Base-by-base conservation (phyloP, 1,140 invertebrate species). In the Drosophila triauraria region DNA sequence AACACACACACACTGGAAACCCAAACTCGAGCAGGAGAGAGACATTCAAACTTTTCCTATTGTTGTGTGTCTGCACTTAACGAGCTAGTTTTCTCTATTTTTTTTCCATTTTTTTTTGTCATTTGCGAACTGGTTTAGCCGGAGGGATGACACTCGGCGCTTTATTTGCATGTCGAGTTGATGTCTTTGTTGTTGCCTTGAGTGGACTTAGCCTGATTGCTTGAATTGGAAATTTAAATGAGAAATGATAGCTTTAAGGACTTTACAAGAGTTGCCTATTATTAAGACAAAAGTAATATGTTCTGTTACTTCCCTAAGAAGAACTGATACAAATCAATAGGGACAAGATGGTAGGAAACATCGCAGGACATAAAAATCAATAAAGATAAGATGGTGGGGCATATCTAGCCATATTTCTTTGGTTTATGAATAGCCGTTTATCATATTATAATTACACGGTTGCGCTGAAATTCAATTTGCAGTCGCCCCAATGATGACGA, bases 401-500 rank as follows among this genome's bases (percentile, higher is more conserved):
- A 56, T 56, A 6, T 25, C 0, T 25, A 40, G n/a, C 20, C 20
- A n/a, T 56, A 25, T 40, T 40, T 40, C 9, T 40, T 8, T 23
- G 20, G 35, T 10, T 56, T 56, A 40, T 56, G 53, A 56, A 56
- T 15, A 25, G 51, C 51, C 32, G 51, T 38, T 54, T 56, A 65
- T 68, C 43, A 43, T n/a, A 57, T 57, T 57, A 57, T 61, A 61
- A 61, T 56, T 61, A 54, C 47, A 38, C 50, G 47, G 47, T 35
- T 35, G 47, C 47, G 15, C 59, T 61, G 30, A 61, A 61, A 56
- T 61, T 61, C 47, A 61, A 61, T 56, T 61, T 61, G 53, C 17
- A n/a, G 53, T 12, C 20, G 32, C 53, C 51, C 17, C 32, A 20
- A 61, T 53, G 50, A 53, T 40, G 53, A 56, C 32, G 51, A 53